phyloP scores from a whole-genome alignment of 2,113 vertebrate species.

The Epinephelus lanceolatus region DNA sequence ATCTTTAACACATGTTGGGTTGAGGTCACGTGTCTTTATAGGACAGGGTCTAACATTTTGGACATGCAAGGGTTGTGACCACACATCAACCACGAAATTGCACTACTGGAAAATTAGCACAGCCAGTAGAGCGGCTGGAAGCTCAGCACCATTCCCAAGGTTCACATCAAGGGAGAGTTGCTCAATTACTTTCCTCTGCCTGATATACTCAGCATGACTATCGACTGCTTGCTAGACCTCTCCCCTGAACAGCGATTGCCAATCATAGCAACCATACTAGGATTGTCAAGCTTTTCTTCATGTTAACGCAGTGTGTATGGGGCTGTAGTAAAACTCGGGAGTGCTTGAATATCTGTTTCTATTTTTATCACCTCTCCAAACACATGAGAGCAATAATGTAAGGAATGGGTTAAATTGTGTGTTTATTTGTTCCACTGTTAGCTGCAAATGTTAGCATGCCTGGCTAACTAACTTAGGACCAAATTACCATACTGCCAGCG shows the following conservation, averaged over 20 bases:
- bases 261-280: background rate
- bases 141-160: background rate
- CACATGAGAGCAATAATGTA: background rate
- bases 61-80: background rate
- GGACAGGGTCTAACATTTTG: background rate
- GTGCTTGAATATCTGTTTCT: background rate
- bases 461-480: background rate
- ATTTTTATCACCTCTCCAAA: background rate
- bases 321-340: background rate
- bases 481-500: too few species aligned
- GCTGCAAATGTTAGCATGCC: background rate
- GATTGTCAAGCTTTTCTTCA: background rate
- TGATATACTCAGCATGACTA: background rate
- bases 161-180: background rate
- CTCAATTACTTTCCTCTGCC: background rate
- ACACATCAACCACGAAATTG: background rate
- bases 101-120: background rate
- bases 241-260: background rate
- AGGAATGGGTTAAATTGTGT: background rate
- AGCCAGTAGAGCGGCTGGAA: background rate
- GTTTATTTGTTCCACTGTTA: background rate
- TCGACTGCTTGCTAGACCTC: background rate
- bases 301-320: background rate
- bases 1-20: background rate
- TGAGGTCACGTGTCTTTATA: background rate